Conservation (phyloP, 2,797 vertebrate genomes). For the Clarias fuscus region DNA sequence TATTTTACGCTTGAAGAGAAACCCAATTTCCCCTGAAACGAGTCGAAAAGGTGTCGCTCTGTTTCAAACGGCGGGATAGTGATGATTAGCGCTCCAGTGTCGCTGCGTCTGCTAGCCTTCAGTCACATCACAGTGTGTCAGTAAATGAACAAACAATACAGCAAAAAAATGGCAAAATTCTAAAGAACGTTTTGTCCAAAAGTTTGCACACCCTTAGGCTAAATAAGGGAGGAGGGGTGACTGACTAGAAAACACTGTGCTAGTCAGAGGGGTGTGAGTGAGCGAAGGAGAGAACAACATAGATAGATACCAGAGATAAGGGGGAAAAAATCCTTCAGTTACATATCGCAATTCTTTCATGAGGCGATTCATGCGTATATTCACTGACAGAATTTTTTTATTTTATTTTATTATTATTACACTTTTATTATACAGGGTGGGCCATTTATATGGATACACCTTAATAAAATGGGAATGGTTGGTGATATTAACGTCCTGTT, state of each 20-base stretch:
- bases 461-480: too few relatives aligned
- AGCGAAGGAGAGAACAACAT: too few relatives aligned
- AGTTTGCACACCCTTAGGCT: background rate
- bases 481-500: too few relatives aligned
- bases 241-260: background rate
- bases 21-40: conserved; percentile 61
- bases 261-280: background rate
- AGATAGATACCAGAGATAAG: too few relatives aligned
- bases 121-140: too few relatives aligned
- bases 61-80: background rate
- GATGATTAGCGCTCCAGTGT: background rate
- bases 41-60: background rate
- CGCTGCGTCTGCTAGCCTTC: background rate
- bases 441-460: too few relatives aligned
- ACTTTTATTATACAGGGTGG: too few relatives aligned
- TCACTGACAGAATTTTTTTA: too few relatives aligned
- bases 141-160: background rate
- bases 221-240: background rate
- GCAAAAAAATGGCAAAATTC: background rate
- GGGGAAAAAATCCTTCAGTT: too few relatives aligned
- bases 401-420: too few relatives aligned
- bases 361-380: too few relatives aligned
- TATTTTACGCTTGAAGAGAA: conserved; percentile 52
- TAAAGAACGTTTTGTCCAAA: background rate
- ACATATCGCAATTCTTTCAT: too few relatives aligned